Evolutionary conservation across 30 jellyfish, hydroid and myxozoan species (phyloP), one percentile per base, ranked within the genome.

Genomic region (Rhopilema esculentum): DNA sequence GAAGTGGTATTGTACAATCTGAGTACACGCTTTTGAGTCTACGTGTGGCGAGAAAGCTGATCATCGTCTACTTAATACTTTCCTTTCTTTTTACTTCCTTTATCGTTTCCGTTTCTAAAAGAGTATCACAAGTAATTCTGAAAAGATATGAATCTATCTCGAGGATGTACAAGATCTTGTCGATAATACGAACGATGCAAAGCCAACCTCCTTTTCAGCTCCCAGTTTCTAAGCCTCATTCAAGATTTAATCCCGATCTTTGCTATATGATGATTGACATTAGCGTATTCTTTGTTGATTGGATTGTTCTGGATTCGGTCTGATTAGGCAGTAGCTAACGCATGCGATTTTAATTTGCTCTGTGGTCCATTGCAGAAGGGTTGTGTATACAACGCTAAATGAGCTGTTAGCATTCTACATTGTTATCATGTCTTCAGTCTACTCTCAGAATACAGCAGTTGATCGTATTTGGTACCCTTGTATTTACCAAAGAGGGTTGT

Each of bases 391-490:
- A 65, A 19, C 82, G 67, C 29, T 80, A 69, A 51, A 79, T 27
- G 62, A 32, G 66, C 30, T 30, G 65, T 25, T 53, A n/a, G 26
- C 15, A 25, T 16, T n/a, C 27, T 16, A 26, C 20, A 65, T 18
- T 53, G 27, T 75, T n/a, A 78, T 32, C n/a, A 85, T 85, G 94
- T 62, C 94, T 33, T 84, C 81, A 27, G 26, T 15, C 71, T 75
- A 23, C 51, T 57, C 85, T 40, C 79, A 66, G 49, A 63, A 40
- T 26, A 75, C 57, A n/a, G 51, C 94, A 8, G 62, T 50, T 69
- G 94, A 85, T 23, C 79, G 82, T n/a, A 74, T 78, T 20, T 85
- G 94, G 94, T 85, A 85, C 70, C 94, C 94, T 23, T 85, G 94
- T 23, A 67, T 85, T 17, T 85, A 85, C 75, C 94, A 85, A 61